A percentile compares a stretch with the other conserved stretches of the same genome.
Evolutionary conservation across 2,888 invertebrate species (phyloP).

Genomic region (Glyphotaelius pellucidus): DNA sequence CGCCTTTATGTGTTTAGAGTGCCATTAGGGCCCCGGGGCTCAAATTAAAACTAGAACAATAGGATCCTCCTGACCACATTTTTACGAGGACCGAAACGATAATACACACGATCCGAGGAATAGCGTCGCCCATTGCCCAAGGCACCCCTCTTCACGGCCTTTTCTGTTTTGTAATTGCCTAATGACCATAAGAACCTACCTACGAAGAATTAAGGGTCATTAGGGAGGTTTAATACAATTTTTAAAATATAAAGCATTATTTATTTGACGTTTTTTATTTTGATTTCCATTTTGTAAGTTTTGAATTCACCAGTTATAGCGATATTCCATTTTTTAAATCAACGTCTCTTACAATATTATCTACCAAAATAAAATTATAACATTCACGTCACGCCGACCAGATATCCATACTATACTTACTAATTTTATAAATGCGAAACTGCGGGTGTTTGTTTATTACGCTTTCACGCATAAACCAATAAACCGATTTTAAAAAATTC

Average conservation of each 20-base stretch:
- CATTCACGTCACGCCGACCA: too few species aligned
- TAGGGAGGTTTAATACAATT: neutral
- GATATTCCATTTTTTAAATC: neutral
- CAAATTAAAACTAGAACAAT: conserved; percentile 34
- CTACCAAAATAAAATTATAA: too few species aligned
- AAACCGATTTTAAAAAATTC: too few species aligned
- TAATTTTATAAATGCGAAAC: too few species aligned
- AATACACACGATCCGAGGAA: conserved; percentile 2
- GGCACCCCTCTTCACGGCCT: neutral
- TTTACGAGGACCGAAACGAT: conserved; percentile 39
- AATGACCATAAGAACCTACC: neutral
- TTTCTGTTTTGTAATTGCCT: neutral
- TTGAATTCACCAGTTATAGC: neutral
- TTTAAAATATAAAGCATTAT: neutral
- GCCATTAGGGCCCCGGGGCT: conserved; percentile 25
- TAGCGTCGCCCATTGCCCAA: neutral
- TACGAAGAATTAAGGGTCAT: neutral
- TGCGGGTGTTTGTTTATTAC: too few species aligned
- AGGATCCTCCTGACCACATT: conserved; percentile 17
- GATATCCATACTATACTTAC: too few species aligned
- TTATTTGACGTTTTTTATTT: neutral
- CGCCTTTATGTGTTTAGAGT: conserved; percentile 31
- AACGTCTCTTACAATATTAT: neutral
- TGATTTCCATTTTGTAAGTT: neutral
- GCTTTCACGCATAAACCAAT: too few species aligned